Evolutionary conservation across 2,797 vertebrate species (phyloP), one percentile per base, ranked within the genome.

Genomic region (Chiroxiphia lanceolata): DNA sequence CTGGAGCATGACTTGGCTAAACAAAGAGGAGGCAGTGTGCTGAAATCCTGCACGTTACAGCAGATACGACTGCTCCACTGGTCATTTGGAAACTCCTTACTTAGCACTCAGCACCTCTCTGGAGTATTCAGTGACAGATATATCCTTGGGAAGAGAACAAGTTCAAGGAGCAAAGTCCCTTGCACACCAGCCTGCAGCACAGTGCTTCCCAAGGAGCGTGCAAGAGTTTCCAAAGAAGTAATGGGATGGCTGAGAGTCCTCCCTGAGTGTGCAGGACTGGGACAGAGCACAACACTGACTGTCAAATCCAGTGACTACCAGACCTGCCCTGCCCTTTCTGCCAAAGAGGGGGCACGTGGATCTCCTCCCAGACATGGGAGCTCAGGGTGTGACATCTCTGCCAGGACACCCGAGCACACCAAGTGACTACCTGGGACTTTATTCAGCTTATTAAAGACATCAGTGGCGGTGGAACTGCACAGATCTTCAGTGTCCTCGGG

Each of bases 231-330:
- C 51, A 59, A 33, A 47, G 34, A 48, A 56, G 25, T 8, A 34
- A 69, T 13, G 26, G 36, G 38, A 54, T 4, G 17, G 72, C 53
- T 51, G 60, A 67, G 15, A n/a, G 51, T 29, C n/a, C 36, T 63
- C n/a, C 21, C 36, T 0, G 1, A 2, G 34, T 1, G 5, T 1
- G 2, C 33, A 53, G 61, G 38, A 36, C 54, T 31, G 78, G 45
- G 56, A 84, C 0, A 69, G 61, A 69, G 64, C 1, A 8, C 1
- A 7, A 45, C 48, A 56, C 0, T 26, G 53, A 36, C 17, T 7
- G 2, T 16, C 67, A 87, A 38, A 86, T n/a, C 36, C 75, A 76
- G 33, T 10, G 60, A 48, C 50, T 29, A 54, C 21, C 44, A 91
- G 56, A 53, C 27, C 56, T 47, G 31, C 10, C 51, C 64, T 48